These are phyloP conservation scores for Oppia nitens DNA, from an alignment of 1,140 invertebrate genomes.

Conservation along the genomic window DNA sequence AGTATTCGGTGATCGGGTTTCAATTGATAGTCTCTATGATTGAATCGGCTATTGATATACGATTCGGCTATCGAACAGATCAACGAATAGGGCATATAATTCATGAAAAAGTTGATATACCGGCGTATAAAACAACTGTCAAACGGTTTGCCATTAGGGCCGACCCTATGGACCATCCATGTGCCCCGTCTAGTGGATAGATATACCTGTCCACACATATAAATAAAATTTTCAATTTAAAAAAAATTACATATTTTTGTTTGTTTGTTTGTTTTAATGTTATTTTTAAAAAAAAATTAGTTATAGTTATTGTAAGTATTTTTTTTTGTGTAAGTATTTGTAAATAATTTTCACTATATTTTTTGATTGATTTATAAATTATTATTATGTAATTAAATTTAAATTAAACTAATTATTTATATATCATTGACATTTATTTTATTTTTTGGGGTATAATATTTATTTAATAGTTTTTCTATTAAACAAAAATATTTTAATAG, in stretches of 20 bases:
- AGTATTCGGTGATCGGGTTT: constrained; percentile 31
- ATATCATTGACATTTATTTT: no score
- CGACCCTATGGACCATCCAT: constrained; percentile 32
- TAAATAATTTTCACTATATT: no score
- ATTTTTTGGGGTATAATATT: no score
- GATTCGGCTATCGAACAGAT: constrained; percentile 15
- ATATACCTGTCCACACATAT: constrained; percentile 25
- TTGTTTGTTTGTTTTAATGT: no score
- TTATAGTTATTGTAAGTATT: no score
- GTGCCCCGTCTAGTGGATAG: constrained; percentile 32
- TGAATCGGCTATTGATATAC: constrained; percentile 26
- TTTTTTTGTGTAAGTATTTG: no score
- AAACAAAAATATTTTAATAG: no score
- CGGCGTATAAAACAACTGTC: constrained; percentile 22
- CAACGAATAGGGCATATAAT: constrained; percentile 17
- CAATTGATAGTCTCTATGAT: constrained; percentile 33
- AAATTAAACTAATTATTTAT: no score
- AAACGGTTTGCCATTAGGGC: constrained; percentile 25
- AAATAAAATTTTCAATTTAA: not conserved
- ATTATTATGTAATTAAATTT: no score
- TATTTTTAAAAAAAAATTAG: no score
- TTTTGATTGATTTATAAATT: no score
- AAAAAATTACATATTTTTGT: not conserved
- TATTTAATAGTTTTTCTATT: no score
- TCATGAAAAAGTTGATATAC: constrained; percentile 13